Conservation (phyloP, 1,140 invertebrate species). For the Gonatopus flavifemur region DNA sequence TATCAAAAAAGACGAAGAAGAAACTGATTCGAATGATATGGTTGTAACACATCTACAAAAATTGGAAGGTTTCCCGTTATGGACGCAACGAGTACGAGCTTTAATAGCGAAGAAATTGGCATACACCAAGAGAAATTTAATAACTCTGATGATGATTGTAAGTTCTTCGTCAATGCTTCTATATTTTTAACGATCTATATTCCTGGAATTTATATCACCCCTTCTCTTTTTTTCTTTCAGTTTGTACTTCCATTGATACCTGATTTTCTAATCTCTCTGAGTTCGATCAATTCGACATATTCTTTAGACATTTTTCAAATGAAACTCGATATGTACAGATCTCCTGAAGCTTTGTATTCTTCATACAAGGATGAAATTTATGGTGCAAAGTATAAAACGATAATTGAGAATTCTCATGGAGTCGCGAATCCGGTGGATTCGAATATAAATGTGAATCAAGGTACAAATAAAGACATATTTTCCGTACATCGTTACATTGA, state of each 20-base stretch:
- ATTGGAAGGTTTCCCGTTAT: constrained; percentile 33
- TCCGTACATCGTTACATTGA: no score
- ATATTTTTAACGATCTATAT: constrained; percentile 2
- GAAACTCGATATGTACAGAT: constrained; percentile 34
- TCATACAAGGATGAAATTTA: constrained; percentile 23
- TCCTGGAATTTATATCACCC: constrained; percentile 11
- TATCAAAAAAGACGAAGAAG: constrained; percentile 40
- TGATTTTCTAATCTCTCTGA: constrained; percentile 39
- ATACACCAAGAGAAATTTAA: constrained; percentile 42
- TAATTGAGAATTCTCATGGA: constrained; percentile 21
- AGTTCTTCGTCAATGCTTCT: constrained; percentile 16
- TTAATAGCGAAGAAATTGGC: constrained; percentile 43
- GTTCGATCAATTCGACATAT: constrained; percentile 33
- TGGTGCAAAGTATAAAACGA: constrained; percentile 26
- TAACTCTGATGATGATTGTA: constrained; percentile 33
- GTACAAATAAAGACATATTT: constrained; percentile 17
- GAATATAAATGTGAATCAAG: constrained; percentile 23
- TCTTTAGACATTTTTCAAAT: constrained; percentile 29
- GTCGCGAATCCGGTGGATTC: neutral
- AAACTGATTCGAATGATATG: constrained; percentile 32
- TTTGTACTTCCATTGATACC: constrained; percentile 39
- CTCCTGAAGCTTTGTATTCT: constrained; percentile 36
- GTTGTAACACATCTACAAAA: constrained; percentile 27
- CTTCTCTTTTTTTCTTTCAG: constrained; percentile 30
- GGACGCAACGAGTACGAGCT: constrained; percentile 36